Evolutionary conservation across 2,888 invertebrate species (phyloP).

Genomic region (Agrotis ipsilon): DNA sequence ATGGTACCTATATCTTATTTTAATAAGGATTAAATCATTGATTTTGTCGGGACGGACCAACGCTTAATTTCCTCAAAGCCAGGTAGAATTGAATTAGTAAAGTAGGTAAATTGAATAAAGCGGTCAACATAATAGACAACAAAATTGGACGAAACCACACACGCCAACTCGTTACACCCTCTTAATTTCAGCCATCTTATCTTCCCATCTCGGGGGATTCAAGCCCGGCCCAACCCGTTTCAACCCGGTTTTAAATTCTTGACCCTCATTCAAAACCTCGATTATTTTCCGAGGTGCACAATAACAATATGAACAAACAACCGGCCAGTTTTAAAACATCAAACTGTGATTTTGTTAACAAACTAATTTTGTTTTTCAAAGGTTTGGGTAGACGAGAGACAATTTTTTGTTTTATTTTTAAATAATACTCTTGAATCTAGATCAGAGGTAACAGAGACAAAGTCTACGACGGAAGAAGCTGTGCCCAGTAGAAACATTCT

Average conservation of each 20-base stretch:
- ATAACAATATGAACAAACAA: constrained; percentile 58
- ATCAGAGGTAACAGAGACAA: no score
- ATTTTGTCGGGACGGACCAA: no score
- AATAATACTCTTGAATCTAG: no score
- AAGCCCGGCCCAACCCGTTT: constrained; percentile 42
- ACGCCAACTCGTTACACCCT: constrained; percentile 19
- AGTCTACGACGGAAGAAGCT: no score
- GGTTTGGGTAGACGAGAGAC: background rate
- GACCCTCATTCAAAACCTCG: constrained; percentile 38
- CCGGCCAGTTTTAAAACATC: constrained; percentile 44
- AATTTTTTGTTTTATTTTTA: background rate
- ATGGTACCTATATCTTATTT: no score
- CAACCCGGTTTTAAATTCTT: constrained; percentile 37
- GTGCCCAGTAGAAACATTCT: no score
- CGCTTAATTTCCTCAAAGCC: background rate
- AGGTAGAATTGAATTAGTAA: background rate
- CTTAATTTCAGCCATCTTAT: constrained; percentile 39
- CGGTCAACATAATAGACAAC: background rate
- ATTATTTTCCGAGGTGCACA: constrained; percentile 51
- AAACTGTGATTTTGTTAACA: constrained; percentile 61
- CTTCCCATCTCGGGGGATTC: constrained; percentile 28
- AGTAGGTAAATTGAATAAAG: constrained; percentile 2
- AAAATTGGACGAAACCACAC: constrained; percentile 23
- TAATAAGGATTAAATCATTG: background rate
- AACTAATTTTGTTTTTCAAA: constrained; percentile 63